Evolutionary conservation across 2,797 vertebrate genomes (phyloP).

Genomic region (Sus cebifrons): DNA sequence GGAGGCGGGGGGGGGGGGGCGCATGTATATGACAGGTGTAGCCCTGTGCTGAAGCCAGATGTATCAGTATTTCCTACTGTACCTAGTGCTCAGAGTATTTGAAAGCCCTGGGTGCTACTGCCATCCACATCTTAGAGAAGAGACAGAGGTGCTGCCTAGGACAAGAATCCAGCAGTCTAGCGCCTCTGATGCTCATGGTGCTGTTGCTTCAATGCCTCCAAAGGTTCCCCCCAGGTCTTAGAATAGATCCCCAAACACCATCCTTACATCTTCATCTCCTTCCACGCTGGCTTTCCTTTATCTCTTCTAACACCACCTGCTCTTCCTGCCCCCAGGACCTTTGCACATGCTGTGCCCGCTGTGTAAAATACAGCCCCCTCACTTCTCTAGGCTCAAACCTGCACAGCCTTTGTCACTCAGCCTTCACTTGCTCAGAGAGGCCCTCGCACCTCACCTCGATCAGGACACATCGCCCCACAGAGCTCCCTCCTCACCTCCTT

Average conservation of each 20-base stretch:
- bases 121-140: neutral
- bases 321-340: conserved; percentile 23
- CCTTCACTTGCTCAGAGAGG: neutral
- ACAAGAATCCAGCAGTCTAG: neutral
- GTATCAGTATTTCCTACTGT: neutral
- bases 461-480: neutral
- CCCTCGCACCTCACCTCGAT: neutral
- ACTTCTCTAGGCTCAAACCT: neutral
- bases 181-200: fast-evolving
- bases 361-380: neutral
- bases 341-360: neutral
- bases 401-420: neutral
- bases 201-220: neutral
- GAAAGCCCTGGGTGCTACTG: neutral
- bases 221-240: neutral
- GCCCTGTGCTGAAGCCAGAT: neutral
- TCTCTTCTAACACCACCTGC: neutral
- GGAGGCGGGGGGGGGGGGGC: too few relatives aligned
- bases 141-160: neutral
- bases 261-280: neutral
- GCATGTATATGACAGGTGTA: fast-evolving
- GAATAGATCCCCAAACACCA: neutral
- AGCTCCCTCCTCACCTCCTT: neutral
- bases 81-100: too few relatives aligned
- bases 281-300: neutral